These are phyloP conservation scores for Porites evermanni DNA, from an alignment of 92 coral and sea anemone species.

Conservation along the genomic window DNA sequence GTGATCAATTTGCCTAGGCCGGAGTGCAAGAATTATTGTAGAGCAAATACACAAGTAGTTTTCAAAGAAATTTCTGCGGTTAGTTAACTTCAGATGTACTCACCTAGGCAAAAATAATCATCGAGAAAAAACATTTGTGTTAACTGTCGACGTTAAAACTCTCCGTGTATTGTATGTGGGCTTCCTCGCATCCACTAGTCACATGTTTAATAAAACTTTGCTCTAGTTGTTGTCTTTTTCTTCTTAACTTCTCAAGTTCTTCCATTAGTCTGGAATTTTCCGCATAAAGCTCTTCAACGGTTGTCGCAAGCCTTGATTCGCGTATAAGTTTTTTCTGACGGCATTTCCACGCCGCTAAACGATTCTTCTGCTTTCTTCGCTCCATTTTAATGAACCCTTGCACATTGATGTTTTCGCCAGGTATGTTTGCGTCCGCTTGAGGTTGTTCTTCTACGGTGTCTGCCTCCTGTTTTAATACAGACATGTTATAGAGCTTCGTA, in stretches of 20 bases:
- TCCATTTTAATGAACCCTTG: constrained; percentile 63
- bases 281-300: constrained; percentile 64
- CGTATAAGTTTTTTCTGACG: constrained; percentile 72
- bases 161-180: constrained; percentile 64
- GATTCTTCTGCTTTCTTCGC: constrained; percentile 58
- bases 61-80: neutral
- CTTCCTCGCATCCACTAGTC: constrained; percentile 65
- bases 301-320: constrained; percentile 62
- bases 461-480: constrained; percentile 36
- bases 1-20: neutral
- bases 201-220: constrained; percentile 66
- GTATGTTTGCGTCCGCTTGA: constrained; percentile 15
- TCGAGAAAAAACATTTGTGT: neutral
- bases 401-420: constrained; percentile 24
- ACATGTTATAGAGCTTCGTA: constrained; percentile 64
- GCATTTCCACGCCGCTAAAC: constrained; percentile 79
- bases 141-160: constrained; percentile 40
- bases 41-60: neutral
- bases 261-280: constrained; percentile 71
- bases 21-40: too few species aligned
- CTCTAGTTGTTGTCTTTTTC: constrained; percentile 59
- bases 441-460: constrained; percentile 25
- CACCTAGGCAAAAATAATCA: neutral
- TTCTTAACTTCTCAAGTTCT: constrained; percentile 60
- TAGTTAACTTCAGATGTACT: neutral